phyloP scores from a whole-genome alignment of 1,140 invertebrate species.

The Magallana gigas region DNA sequence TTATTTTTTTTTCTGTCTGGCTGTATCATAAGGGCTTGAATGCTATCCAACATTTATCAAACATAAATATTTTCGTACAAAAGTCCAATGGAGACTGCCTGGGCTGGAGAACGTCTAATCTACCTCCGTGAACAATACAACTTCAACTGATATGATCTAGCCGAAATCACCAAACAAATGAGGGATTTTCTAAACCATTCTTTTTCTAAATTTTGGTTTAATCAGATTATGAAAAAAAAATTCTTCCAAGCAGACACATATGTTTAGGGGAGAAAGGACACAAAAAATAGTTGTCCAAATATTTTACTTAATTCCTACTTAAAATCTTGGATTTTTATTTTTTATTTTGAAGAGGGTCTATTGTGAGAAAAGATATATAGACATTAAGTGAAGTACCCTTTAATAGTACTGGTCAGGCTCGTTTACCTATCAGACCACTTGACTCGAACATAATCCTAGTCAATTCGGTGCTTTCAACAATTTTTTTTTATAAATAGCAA shows the following conservation, averaged over 20 bases:
- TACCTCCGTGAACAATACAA: slow-evolving; percentile 4
- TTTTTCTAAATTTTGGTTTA: slow-evolving; percentile 29
- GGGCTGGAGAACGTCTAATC: slow-evolving; percentile 19
- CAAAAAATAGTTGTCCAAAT: slow-evolving; percentile 4
- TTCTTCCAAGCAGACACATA: slow-evolving; percentile 11
- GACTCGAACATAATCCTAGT: too few relatives aligned
- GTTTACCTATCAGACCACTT: too few relatives aligned
- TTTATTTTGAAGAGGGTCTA: not conserved
- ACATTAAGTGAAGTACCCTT: not conserved
- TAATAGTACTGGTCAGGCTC: not conserved
- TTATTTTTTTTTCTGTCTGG: slow-evolving; percentile 8
- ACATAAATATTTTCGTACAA: slow-evolving; percentile 37
- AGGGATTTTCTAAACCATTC: slow-evolving; percentile 22
- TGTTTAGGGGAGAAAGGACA: not conserved
- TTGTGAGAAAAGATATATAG: too few relatives aligned
- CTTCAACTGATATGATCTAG: slow-evolving; percentile 22
- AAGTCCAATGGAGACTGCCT: slow-evolving; percentile 7
- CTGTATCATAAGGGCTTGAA: slow-evolving; percentile 17
- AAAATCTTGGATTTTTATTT: not conserved
- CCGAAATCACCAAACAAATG: slow-evolving; percentile 28
- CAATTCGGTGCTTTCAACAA: too few relatives aligned
- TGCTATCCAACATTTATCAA: slow-evolving; percentile 36
- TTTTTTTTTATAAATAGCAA: too few relatives aligned
- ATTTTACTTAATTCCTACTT: not conserved
- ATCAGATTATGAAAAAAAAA: slow-evolving; percentile 33